Base-by-base conservation (phyloP, 2,888 invertebrate genomes). In the Agrotis ipsilon region DNA sequence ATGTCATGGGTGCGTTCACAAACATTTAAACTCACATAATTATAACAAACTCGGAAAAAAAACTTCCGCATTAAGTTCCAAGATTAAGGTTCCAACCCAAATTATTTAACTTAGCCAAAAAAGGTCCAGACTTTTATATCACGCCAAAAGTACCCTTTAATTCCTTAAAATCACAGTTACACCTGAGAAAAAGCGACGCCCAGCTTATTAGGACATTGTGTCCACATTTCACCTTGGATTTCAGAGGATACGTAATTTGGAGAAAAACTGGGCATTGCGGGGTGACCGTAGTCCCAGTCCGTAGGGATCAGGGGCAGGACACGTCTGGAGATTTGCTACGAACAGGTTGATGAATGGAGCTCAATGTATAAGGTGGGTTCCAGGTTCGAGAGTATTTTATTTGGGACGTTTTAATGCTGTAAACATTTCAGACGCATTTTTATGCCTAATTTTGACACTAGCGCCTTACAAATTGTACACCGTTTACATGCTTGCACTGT, bases 311-410 rank as follows among this genome's bases (percentile, higher is more conserved):
- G 78, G 74, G 82, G 81, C 78, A 82, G 77, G 83, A 84, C 87
- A 82, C 76, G 79, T 73, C 75, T 76, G 80, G 86, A 88, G 88
- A 88, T 89, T 89, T 89, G 85, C 85, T 71, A 65, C 61, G 83
- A 80, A 83, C 84, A 82, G 83, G 86, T 87, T 91, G 91, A 91
- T 91, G 85, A 86, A 91, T 91, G 89, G 85, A 85, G 71, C 54
- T 71, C 78, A 65, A 83, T 79, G 75, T 60, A 27, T 70, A 59
- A 39, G 80, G 77, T 19, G 19, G 48, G 19, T 19, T 68, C 54
- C 63, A 45, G 48, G 24, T 62, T 73, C 3, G 60, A 27, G 16
- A 60, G 32, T 14, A 5, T 39, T 52, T 71, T 39, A 27, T 77
- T 72, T 46, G 82, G 66, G 51, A 70, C 13, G 18, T 32, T 55